Percentiles rank a stretch among this genome's conserved stretches.
Conservation (phyloP, 2,113 vertebrate species). For the Leptobrachium leishanense region DNA sequence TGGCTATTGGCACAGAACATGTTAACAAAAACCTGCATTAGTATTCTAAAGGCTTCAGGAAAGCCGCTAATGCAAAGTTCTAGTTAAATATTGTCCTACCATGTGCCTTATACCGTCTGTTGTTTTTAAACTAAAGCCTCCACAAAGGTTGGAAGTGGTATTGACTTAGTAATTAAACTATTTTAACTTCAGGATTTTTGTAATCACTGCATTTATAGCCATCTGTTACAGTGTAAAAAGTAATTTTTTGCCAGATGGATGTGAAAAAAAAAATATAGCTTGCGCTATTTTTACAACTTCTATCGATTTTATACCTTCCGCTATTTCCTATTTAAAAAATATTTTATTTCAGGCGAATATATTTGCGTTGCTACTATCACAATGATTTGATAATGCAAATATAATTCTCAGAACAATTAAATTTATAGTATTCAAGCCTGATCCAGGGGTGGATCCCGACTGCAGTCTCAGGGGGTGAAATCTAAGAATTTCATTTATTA, state of each 20-base stretch:
- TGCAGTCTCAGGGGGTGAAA: too few species aligned
- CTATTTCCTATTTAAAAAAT: constrained; percentile 5
- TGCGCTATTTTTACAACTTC: constrained; percentile 33
- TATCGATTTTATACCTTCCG: constrained; percentile 29
- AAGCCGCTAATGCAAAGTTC: constrained; percentile 87
- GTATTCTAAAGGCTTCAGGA: constrained; percentile 66
- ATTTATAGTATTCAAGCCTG: too few species aligned
- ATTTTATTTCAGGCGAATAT: background rate
- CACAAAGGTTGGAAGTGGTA: constrained; percentile 89
- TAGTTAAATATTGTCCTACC: constrained; percentile 98
- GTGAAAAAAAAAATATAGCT: constrained; percentile 46
- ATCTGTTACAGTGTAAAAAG: constrained; percentile 83
- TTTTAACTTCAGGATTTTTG: constrained; percentile 97
- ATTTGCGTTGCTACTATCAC: background rate
- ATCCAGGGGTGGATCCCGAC: too few species aligned
- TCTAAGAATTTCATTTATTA: too few species aligned
- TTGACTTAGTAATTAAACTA: constrained; percentile 99
- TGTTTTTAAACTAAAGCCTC: constrained; percentile 93
- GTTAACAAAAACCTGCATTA: constrained; percentile 63
- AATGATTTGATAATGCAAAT: too few species aligned
- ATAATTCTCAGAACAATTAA: too few species aligned
- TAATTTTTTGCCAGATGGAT: constrained; percentile 53
- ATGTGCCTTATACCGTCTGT: constrained; percentile 96
- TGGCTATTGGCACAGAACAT: constrained; percentile 11
- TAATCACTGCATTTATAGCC: constrained; percentile 93